Evolutionary conservation across 2,888 invertebrate genomes (phyloP).

Genomic region (Octodonta nipae): DNA sequence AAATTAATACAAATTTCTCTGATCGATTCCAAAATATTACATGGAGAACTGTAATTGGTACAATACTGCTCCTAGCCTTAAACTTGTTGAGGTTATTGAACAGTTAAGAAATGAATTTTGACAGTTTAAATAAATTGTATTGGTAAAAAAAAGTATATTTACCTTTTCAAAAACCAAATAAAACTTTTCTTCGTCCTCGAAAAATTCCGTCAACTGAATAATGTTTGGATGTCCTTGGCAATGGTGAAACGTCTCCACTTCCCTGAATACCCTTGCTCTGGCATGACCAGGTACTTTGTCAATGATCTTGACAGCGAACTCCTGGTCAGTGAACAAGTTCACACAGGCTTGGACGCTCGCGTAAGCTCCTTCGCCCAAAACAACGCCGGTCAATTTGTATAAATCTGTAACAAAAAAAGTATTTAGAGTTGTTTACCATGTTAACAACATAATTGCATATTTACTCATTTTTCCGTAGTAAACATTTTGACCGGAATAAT

Average conservation of each 20-base stretch:
- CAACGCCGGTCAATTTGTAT: constrained; percentile 88
- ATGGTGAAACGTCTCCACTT: constrained; percentile 97
- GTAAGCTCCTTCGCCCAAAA: constrained; percentile 92
- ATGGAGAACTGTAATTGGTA: too few species aligned
- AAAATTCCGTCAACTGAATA: constrained; percentile 92
- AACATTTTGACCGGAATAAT: too few species aligned
- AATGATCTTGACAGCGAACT: constrained; percentile 95
- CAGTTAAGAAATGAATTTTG: not conserved
- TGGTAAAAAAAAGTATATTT: constrained; percentile 12
- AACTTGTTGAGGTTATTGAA: too few species aligned
- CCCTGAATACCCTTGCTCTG: constrained; percentile 87
- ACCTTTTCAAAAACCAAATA: constrained; percentile 96
- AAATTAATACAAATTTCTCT: too few species aligned
- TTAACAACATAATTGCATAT: too few species aligned
- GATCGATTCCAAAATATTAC: too few species aligned
- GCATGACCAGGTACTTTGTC: constrained; percentile 91
- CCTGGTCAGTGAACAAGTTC: constrained; percentile 78
- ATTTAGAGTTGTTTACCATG: too few species aligned
- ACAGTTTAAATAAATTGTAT: not conserved
- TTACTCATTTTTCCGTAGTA: too few species aligned
- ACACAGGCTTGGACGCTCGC: constrained; percentile 90
- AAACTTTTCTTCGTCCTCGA: constrained; percentile 92
- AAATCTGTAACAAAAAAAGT: too few species aligned
- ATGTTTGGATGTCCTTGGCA: constrained; percentile 96
- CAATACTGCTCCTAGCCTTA: too few species aligned